Evolutionary conservation across 37 sponge, comb jelly and placozoan species (phyloP), one percentile per base, ranked within the genome.

Genomic region (Tethya wilhelma): DNA sequence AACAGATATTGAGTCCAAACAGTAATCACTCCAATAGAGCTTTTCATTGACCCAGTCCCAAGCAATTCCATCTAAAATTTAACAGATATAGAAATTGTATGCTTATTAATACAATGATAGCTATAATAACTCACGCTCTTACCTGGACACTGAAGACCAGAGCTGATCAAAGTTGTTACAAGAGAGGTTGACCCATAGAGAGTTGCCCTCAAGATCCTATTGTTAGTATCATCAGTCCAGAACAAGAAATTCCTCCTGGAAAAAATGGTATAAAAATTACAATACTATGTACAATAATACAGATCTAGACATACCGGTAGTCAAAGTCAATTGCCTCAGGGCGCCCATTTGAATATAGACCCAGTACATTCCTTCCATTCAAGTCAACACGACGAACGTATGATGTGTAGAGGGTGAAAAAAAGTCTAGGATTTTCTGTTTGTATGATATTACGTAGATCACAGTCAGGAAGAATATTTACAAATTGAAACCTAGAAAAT

Each of bases 31-130:
- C 83, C 83, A 82, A 34, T 82, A 82, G 4, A 82, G 64, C 53
- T 82, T 82, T 23, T 82, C 65, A 59, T 71, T 82, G 0, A 82
- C 41, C 83, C 83, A 82, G 44, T 82, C 83, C 73, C 62, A 62
- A 40, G 83, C 83, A 34, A 82, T 40, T 32, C 79, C 79, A 64
- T 78, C 79, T 78, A 45, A 23, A 19, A 59, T 12, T 19, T 23
- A 29, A 59, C 62, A 59, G 12, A 25, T 20, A 49, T 49, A 49
- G 55, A 17, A 20, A 49, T 49, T n/a, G 17, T 23, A 59, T 6
- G 28, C 28, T 23, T 59, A 19, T 25, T 59, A 29, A 59, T 59
- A 29, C 62, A 59, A 25, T 23, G 4, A 29, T 23, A 59, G 62
- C 62, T n/a, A n/a, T n/a, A n/a, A n/a, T n/a, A 59, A 29, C 7